Evolutionary conservation across 2,888 invertebrate genomes (phyloP).

Genomic region (Drosophila phalerata): DNA sequence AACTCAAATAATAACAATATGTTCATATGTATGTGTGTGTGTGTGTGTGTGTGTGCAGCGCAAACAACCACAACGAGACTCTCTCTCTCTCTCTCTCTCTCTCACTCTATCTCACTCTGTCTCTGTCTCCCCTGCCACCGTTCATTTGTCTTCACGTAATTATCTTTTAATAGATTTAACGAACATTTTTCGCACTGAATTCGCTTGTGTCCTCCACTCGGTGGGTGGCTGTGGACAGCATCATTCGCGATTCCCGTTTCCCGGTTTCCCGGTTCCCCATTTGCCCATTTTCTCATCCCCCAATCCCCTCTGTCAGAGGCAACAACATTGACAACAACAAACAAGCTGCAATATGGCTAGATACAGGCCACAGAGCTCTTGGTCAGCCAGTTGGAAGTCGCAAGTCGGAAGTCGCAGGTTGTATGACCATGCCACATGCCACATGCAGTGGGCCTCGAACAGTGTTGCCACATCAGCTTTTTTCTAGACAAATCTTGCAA

Average conservation of each 20-base stretch:
- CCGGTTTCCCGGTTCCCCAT: background rate
- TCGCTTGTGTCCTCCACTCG: constrained; percentile 54
- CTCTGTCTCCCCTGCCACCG: constrained; percentile 13
- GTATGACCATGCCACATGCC: constrained; percentile 79
- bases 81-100: background rate
- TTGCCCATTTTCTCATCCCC: background rate
- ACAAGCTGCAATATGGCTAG: constrained; percentile 33
- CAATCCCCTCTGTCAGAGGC: constrained; percentile 6
- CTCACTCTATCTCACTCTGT: background rate
- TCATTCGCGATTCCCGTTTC: constrained; percentile 14
- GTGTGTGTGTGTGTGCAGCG: constrained; percentile 45
- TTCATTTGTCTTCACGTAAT: constrained; percentile 81
- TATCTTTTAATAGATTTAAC: constrained; percentile 82
- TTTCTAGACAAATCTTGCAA: background rate
- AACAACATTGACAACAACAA: constrained; percentile 19
- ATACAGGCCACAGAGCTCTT: constrained; percentile 28
- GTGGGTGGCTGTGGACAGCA: constrained; percentile 19
- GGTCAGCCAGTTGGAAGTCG: constrained; percentile 42
- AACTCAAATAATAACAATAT: constrained; percentile 74
- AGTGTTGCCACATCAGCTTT: background rate
- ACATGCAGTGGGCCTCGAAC: constrained; percentile 60
- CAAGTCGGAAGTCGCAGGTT: constrained; percentile 75
- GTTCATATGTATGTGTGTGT: constrained; percentile 40
- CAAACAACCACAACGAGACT: constrained; percentile 36
- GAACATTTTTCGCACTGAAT: constrained; percentile 78